Base-by-base conservation (phyloP, 2,888 invertebrate genomes). In the Lepidonotus clava region DNA sequence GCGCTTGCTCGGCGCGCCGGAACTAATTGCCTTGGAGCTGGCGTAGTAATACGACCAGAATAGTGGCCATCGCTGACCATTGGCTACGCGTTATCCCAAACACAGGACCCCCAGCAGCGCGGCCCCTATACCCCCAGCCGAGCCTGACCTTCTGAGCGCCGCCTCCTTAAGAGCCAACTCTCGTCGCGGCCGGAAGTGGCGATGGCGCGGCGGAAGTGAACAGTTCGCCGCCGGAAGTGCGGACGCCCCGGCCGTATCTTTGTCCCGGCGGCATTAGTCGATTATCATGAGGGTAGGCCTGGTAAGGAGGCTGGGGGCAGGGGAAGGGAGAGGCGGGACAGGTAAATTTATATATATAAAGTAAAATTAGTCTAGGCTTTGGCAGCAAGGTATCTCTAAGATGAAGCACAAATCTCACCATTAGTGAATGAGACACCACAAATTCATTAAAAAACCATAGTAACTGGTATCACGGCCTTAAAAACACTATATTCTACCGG, bases 151-250 rank as follows among this genome's bases (percentile, higher is more conserved):
- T 1, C 71, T 46, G 46, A 8, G 46, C 28, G 4, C 4, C 28
- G 2, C 28, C 61, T 11, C 24, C 24, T 61, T 28, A 61, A 61
- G 24, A 24, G 61, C 11, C 61, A 11, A 46, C 46, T 61, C 61
- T 61, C 61, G 5, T 5, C 61, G 71, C 34, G 5, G 38, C 71
- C 71, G 71, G 71, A 71, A 71, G 71, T 11, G 8, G 61, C 21
- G 14, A 71, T 71, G 5, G 71, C 21, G 38, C 38, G 36, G 36
- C 71, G 71, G 71, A 71, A 71, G 71, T 71, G 56, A 24, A 8
- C 56, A 5, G 56, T 56, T 24, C 36, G n/a, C 71, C 38, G 21
- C 71, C 71, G 71, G 71, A 71, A 71, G 71, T 71, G 71, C 14
- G 38, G n/a, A 34, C 24, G 38, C 66, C 34, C 32, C 8, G 32